Evolutionary conservation across 37 sponge, comb jelly and placozoan species (phyloP).

Genomic region (Hormiphora californensis): DNA sequence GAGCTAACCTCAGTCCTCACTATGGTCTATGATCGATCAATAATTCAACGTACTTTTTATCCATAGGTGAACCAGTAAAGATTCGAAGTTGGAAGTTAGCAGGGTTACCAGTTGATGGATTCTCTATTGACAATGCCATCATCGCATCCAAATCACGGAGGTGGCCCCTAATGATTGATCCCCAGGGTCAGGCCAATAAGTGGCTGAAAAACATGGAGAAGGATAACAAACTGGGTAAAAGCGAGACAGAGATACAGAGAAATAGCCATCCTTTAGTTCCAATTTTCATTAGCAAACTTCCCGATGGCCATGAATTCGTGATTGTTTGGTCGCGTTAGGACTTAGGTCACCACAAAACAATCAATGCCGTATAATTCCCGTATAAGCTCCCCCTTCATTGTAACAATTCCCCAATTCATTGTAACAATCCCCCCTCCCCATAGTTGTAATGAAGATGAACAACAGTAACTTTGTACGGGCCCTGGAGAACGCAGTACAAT

Average conservation of each 20-base stretch:
- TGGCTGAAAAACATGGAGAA: conserved; percentile 58
- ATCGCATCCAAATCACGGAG: conserved; percentile 13
- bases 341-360: too few species aligned
- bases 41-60: background rate
- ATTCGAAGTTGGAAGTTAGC: conserved; percentile 55
- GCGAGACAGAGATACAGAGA: too few species aligned
- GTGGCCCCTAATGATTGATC: conserved; percentile 57
- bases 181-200: conserved; percentile 55
- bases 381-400: too few species aligned
- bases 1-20: background rate
- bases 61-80: conserved; percentile 28
- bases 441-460: conserved; percentile 84
- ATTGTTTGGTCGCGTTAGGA: too few species aligned
- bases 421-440: background rate
- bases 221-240: conserved; percentile 41
- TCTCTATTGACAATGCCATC: conserved; percentile 56
- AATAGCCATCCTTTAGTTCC: too few species aligned
- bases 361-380: too few species aligned
- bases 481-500: conserved; percentile 93
- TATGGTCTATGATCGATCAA: background rate
- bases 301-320: too few species aligned
- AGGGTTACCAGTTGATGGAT: conserved; percentile 38
- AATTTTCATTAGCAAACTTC: too few species aligned
- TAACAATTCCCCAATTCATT: too few species aligned
- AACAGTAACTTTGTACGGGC: conserved; percentile 89